Conservation (phyloP, 2,797 vertebrate species). For the Aratinga solstitialis region DNA sequence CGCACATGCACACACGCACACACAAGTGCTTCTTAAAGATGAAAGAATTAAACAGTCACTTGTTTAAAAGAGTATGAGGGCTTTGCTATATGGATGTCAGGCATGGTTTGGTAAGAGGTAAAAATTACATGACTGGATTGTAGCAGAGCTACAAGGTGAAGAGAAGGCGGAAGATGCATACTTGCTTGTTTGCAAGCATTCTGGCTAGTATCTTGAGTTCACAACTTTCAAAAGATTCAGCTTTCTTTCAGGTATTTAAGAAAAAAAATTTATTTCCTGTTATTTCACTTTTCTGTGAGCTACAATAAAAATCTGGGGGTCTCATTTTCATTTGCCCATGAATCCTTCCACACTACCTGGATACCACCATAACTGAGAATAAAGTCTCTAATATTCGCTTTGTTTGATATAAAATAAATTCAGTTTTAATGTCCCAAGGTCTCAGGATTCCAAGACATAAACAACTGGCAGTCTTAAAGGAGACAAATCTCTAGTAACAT, state of each 20-base stretch:
- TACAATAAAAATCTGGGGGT: not conserved
- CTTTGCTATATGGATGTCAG: not conserved
- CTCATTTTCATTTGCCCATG: not conserved
- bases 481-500: conserved; percentile 7
- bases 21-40: not conserved
- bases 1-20: not conserved
- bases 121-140: not conserved
- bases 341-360: not conserved
- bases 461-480: not conserved
- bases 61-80: not conserved
- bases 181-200: not conserved
- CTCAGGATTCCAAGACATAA: not conserved
- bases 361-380: not conserved
- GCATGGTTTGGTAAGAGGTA: not conserved
- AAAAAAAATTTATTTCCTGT: not conserved
- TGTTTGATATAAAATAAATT: not conserved
- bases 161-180: not conserved
- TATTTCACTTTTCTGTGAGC: not conserved
- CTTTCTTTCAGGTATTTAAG: not conserved
- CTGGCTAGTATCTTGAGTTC: not conserved
- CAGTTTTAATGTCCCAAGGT: not conserved
- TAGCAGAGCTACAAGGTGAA: not conserved
- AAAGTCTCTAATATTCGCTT: not conserved
- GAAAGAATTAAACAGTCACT: not conserved
- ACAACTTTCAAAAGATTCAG: not conserved